Base-by-base conservation (phyloP, 1,140 invertebrate species). In the Cydia fagiglandana region DNA sequence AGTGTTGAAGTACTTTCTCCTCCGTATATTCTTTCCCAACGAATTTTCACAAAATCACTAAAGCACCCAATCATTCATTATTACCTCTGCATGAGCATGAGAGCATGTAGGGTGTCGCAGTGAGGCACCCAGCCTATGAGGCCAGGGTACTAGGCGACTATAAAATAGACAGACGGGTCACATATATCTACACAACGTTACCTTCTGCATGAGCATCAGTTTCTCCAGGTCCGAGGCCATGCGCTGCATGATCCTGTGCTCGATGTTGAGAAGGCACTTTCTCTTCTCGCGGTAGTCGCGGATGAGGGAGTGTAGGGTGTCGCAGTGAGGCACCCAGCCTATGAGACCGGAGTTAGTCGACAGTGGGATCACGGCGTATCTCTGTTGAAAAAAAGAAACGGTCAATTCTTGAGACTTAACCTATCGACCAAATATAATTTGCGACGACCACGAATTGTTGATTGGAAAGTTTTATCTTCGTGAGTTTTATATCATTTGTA, bases 261-360 rank as follows among this genome's bases (percentile, higher is more conserved):
- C 99, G 77, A 99, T 99, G 88, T 99, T 99, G 0, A 99, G 84
- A 99, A 99, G 92, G 84, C 99, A 99, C 89, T 99, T 99, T 91
- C 99, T 99, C 91, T 99, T 99, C 73, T 41, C 99, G 64, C 99
- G 94, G 88, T 99, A 99, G 91, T 99, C 99, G 80, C 97, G 94
- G 81, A 99, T 99, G 0, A 99, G 94, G 0, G 98, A 97, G 88
- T n/a, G n/a, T n/a, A n/a, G n/a, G n/a, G n/a, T n/a, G n/a, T n/a
- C n/a, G n/a, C n/a, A n/a, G n/a, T n/a, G n/a, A n/a, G 88, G 99
- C 96, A 93, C 99, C 96, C 99, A 99, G 70, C 99, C 99, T 83
- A 99, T 99, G 4, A 99, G 94, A 2, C 99, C 99, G 20, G 98
- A 99, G 86, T 99, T 99, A 0, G 99, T 99, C n/a, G 98, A 99